Evolutionary conservation across 2,888 invertebrate species (phyloP), one percentile per base, ranked within the genome.

Genomic region (Campopleginae sp.): DNA sequence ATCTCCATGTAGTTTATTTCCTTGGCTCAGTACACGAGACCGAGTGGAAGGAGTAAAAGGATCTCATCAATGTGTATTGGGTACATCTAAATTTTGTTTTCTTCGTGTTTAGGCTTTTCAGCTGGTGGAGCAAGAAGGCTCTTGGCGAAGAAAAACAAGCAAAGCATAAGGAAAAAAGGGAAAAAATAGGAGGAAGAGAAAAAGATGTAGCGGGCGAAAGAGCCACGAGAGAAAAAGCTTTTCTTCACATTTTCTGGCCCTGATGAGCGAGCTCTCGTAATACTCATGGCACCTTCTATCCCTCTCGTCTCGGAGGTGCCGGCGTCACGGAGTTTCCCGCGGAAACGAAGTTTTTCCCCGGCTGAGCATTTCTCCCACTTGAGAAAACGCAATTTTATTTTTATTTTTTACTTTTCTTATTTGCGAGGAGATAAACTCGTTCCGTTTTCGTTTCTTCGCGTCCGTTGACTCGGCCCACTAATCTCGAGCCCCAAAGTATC

Each of bases 301-400:
- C 65, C 42, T 66, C 51, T 54, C 42, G 23, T 72, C 63, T 71
- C 61, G 58, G 61, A n/a, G n/a, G n/a, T n/a, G n/a, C n/a, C n/a
- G 85, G 63, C 79, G 79, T 61, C 79, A 70, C 27, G 76, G 75
- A 74, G 31, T 79, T 83, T 78, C 75, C 70, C 78, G 84, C 75
- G 86, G 84, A 86, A 86, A 86, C 81, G 75, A 84, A 84, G 84
- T 84, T 84, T 78, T 82, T 78, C 70, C 61, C 58, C 44, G 14
- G 54, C n/a, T 63, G 72, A 31, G 54, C 54, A 23, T 68, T 44
- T 51, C 44, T 70, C 61, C 14, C 23, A 77, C 51, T 68, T 17
- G 63, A 51, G 63, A 51, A 54, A 63, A 51, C 19, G 51, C 58
- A 38, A 68, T 66, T 83, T 80, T 66, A 71, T 65, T 74, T 63